Evolutionary conservation across 2,888 invertebrate species (phyloP).

Genomic region (Agrochola litura): DNA sequence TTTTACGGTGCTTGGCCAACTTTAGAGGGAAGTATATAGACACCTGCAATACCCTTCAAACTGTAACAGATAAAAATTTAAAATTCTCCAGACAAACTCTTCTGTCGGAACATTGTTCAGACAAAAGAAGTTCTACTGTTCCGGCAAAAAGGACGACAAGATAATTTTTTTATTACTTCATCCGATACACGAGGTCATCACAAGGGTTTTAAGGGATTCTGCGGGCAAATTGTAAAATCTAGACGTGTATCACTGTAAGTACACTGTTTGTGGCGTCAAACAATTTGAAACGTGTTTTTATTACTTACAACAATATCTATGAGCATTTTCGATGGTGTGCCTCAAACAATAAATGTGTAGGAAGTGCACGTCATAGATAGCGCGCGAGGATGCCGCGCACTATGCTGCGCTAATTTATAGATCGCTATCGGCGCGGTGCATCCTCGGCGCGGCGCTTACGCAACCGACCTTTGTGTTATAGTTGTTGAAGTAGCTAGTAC

Average conservation of each 20-base stretch:
- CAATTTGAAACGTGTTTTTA: not conserved
- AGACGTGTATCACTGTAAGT: not conserved
- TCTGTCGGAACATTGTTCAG: not conserved
- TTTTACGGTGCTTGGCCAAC: not conserved
- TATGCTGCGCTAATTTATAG: conserved; percentile 67
- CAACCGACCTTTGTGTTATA: conserved; percentile 64
- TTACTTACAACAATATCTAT: conserved; percentile 15
- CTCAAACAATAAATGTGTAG: conserved; percentile 51
- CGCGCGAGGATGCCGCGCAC: conserved; percentile 52
- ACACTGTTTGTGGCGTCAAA: not conserved
- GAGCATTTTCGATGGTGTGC: conserved; percentile 48
- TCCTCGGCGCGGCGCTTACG: conserved; percentile 64
- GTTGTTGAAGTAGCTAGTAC: conserved; percentile 35
- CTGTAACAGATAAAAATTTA: not conserved
- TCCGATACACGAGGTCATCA: not conserved
- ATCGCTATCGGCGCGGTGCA: conserved; percentile 64
- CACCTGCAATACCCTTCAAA: not conserved
- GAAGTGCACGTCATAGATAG: conserved; percentile 62
- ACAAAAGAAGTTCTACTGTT: not conserved
- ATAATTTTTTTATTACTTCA: not conserved
- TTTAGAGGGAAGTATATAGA: not conserved
- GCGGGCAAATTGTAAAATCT: not conserved
- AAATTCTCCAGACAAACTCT: not conserved
- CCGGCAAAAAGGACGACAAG: not conserved
- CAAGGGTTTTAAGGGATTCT: not conserved